A percentile compares a stretch with the other conserved stretches of the same genome.
phyloP scores from a whole-genome alignment of 2,113 vertebrate genomes.

The Rhinogobius similis region DNA sequence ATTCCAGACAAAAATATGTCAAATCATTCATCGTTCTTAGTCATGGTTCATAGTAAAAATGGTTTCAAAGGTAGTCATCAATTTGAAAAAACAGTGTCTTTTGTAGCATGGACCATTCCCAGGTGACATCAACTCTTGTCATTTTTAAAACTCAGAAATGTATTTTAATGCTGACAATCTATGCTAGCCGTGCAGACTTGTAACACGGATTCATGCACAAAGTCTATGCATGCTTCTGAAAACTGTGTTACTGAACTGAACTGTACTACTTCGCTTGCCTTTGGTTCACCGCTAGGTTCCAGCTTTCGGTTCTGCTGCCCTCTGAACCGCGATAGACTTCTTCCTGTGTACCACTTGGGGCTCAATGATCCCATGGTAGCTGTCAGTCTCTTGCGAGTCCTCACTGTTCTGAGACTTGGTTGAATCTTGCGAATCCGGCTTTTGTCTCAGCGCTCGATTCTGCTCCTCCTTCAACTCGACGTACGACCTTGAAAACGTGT shows the following conservation, averaged over 20 bases:
- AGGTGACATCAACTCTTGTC: too few relatives aligned
- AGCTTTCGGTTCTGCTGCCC: slow-evolving; percentile 51
- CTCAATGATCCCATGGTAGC: slow-evolving; percentile 54
- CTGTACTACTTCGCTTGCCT: not conserved
- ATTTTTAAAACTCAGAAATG: too few relatives aligned
- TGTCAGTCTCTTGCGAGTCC: slow-evolving; percentile 67
- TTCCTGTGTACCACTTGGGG: slow-evolving; percentile 41
- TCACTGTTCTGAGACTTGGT: slow-evolving; percentile 80
- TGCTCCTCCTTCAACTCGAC: slow-evolving; percentile 93
- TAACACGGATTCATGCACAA: too few relatives aligned
- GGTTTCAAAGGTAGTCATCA: too few relatives aligned
- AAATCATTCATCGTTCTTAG: too few relatives aligned
- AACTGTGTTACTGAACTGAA: not conserved
- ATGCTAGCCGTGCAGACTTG: too few relatives aligned
- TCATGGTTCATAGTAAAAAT: too few relatives aligned
- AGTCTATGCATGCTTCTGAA: not conserved
- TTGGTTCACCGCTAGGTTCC: not conserved
- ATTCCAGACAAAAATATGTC: too few relatives aligned
- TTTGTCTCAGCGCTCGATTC: slow-evolving; percentile 77
- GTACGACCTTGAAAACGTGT: slow-evolving; percentile 96
- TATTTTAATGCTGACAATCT: too few relatives aligned
- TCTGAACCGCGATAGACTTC: slow-evolving; percentile 51
- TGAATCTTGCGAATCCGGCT: slow-evolving; percentile 79
- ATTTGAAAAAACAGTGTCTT: too few relatives aligned
- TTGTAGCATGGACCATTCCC: too few relatives aligned